Evolutionary conservation across 2,888 invertebrate species (phyloP).

Genomic region (Blastobasis lacticolella): DNA sequence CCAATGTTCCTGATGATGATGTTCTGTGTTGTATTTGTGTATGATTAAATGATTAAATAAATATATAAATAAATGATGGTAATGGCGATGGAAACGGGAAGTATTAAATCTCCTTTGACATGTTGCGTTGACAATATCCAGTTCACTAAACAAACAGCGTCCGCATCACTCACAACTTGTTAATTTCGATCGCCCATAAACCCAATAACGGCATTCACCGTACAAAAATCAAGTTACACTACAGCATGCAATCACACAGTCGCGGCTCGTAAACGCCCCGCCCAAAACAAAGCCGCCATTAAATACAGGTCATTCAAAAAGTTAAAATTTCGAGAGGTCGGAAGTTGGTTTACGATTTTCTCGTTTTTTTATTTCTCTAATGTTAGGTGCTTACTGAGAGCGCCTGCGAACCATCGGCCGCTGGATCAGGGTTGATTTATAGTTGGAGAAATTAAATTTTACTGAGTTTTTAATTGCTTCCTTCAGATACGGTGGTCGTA

Average conservation of each 20-base stretch:
- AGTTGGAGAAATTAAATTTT: constrained; percentile 40
- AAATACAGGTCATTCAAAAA: not conserved
- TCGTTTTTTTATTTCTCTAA: constrained; percentile 4
- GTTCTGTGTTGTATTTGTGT: no score
- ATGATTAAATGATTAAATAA: no score
- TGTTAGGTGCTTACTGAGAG: constrained; percentile 1
- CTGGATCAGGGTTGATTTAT: constrained; percentile 33
- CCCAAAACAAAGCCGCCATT: no score
- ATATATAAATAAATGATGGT: no score
- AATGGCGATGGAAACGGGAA: no score
- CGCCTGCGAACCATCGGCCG: constrained; percentile 22
- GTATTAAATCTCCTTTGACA: no score
- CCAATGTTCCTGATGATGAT: no score
- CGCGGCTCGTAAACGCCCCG: no score
- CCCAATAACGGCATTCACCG: not conserved
- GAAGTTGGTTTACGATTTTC: constrained; percentile 21
- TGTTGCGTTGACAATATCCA: no score
- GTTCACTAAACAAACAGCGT: no score
- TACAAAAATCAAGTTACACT: constrained; percentile 30
- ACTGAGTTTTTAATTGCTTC: constrained; percentile 53
- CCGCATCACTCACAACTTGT: no score
- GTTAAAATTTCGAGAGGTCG: constrained; percentile 9
- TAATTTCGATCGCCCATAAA: no score
- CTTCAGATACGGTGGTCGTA: constrained; percentile 32
- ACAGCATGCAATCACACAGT: not conserved